Evolutionary conservation across 2,888 invertebrate genomes (phyloP), one percentile per base, ranked within the genome.

Genomic region (Pristionchus fissidentatus): DNA sequence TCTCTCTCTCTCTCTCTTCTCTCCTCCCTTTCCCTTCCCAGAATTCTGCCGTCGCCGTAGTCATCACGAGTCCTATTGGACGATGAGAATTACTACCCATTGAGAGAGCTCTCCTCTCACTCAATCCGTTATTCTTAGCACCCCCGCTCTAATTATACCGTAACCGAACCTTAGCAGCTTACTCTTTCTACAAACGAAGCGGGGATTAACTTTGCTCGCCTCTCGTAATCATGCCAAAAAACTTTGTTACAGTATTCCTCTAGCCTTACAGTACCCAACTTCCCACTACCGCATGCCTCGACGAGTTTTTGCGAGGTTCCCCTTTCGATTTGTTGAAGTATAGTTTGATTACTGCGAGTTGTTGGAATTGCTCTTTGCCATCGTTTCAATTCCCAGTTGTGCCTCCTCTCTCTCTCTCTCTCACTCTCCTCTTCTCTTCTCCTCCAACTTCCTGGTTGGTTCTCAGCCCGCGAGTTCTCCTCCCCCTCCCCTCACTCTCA

Each of bases 391-490:
- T 75, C 75, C 29, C 57, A n/a, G n/a, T n/a, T n/a, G n/a, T n/a
- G n/a, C n/a, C n/a, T n/a, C 55, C n/a, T 57, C n/a, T n/a, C n/a
- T 35, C 38, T 35, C 70, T 70, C 13, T 13, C 38, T 38, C n/a
- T 70, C 80, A 29, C 46, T 62, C 46, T 62, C 70, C n/a, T 70
- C 46, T 81, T n/a, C 62, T 26, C 26, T 60, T 15, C 60, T 60
- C 57, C 49, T 52, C 57, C 15, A n/a, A 79, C 79, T 79, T 79
- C 79, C 79, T 79, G 79, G 79, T 79, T 49, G 43, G 79, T 57
- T 52, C 52, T 38, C 52, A 70, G 70, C 70, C 70, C 22, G 70
- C 70, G 52, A 46, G 79, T 35, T 26, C 26, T 55, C 79, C 79
- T 57, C 79, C n/a, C 77, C 4, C 49, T 55, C 79, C n/a, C 79